Percentiles rank a stretch among this genome's conserved stretches.
Evolutionary conservation across 2,797 vertebrate species (phyloP).

Genomic region (Hemibagrus guttatus): DNA sequence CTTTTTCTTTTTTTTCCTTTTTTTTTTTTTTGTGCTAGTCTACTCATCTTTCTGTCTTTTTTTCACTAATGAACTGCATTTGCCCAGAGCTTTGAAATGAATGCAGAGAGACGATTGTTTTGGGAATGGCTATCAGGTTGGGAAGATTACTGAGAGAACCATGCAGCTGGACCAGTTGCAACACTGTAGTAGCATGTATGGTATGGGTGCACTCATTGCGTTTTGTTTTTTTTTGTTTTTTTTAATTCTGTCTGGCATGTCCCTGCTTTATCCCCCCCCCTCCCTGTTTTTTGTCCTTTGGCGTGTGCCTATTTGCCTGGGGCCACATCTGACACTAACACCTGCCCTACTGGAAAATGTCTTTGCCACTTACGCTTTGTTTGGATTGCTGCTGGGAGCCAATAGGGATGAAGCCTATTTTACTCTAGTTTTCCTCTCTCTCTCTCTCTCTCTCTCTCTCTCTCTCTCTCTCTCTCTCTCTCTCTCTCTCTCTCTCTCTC

Average conservation of each 20-base stretch:
- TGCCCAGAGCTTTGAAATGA: conserved; percentile 65
- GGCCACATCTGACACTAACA: conserved; percentile 88
- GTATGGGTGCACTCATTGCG: conserved; percentile 42
- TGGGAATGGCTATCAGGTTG: conserved; percentile 61
- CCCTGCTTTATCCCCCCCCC: conserved; percentile 57
- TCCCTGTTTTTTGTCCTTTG: conserved; percentile 71
- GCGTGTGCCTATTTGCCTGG: conserved; percentile 80
- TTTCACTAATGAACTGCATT: conserved; percentile 76
- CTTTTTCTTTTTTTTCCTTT: conserved; percentile 2
- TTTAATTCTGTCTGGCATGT: conserved; percentile 55
- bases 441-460: neutral
- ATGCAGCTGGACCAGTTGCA: conserved; percentile 75
- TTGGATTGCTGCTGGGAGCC: conserved; percentile 81
- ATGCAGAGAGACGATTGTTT: conserved; percentile 36
- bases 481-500: neutral
- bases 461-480: conserved; percentile 18
- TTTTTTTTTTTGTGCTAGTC: conserved; percentile 55
- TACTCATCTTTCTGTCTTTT: conserved; percentile 64
- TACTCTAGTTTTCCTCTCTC: conserved; percentile 54
- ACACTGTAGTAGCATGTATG: conserved; percentile 80
- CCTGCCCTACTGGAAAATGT: conserved; percentile 88
- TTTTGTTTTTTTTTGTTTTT: conserved; percentile 28
- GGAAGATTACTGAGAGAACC: conserved; percentile 75
- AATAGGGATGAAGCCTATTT: conserved; percentile 72
- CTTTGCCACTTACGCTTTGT: conserved; percentile 89